These are phyloP conservation scores for Lasioglossum marginatum DNA, from an alignment of 2,888 invertebrate genomes.

Conservation along the genomic window DNA sequence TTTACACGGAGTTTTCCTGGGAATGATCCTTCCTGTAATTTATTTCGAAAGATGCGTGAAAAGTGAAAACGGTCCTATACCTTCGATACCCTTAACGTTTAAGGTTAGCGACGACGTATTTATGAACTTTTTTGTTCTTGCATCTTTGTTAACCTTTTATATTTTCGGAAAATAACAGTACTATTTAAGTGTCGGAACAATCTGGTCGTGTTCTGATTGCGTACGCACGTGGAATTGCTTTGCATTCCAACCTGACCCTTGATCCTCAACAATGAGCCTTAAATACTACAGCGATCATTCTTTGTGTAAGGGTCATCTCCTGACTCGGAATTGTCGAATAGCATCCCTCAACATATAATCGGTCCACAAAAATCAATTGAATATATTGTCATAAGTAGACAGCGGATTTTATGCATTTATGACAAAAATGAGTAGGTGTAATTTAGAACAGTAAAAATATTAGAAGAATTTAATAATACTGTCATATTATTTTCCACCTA, in stretches of 20 bases:
- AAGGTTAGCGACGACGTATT: neutral
- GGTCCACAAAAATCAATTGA: neutral
- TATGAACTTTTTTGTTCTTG: neutral
- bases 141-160: neutral
- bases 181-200: neutral
- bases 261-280: neutral
- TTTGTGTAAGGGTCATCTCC: neutral
- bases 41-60: neutral
- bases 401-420: too few species aligned
- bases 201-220: neutral
- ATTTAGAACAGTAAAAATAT: too few species aligned
- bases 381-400: neutral
- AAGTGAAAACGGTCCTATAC: neutral
- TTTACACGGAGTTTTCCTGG: slow-evolving; percentile 50
- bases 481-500: too few species aligned
- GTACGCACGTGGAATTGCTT: neutral
- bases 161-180: neutral
- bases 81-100: neutral
- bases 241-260: neutral
- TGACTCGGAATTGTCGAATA: neutral
- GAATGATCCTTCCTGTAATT: neutral
- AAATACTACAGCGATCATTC: neutral
- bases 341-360: neutral
- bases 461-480: too few species aligned
- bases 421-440: too few species aligned